phyloP scores from a whole-genome alignment of 2,797 vertebrate genomes.

The Austrolebias charrua region DNA sequence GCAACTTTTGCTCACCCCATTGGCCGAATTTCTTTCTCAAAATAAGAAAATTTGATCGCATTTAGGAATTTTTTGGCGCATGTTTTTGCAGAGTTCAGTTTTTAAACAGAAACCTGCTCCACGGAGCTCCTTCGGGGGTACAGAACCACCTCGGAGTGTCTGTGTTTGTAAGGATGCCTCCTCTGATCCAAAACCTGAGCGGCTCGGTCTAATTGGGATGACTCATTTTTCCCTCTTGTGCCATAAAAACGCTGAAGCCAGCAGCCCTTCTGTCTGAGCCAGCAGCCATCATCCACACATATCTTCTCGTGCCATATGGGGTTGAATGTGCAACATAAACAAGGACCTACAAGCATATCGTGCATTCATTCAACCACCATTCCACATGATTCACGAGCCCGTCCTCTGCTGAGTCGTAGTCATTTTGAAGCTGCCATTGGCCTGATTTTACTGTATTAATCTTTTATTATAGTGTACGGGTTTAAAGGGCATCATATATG shows the following conservation, averaged over 20 bases:
- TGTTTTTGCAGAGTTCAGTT: no score
- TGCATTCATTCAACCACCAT: slow-evolving; percentile 38
- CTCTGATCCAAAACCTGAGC: not conserved
- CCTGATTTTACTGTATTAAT: slow-evolving; percentile 48
- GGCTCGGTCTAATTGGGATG: not conserved
- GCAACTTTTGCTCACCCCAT: no score
- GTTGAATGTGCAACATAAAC: slow-evolving; percentile 66
- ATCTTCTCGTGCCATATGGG: slow-evolving; percentile 65
- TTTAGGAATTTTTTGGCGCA: no score
- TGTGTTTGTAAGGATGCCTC: not conserved
- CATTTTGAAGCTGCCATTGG: slow-evolving; percentile 1
- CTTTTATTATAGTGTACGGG: slow-evolving; percentile 41
- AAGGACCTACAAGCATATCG: slow-evolving; percentile 55
- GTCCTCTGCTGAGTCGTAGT: slow-evolving; percentile 49
- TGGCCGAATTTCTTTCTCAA: no score
- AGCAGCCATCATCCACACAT: slow-evolving; percentile 24
- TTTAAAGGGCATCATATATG: slow-evolving; percentile 20
- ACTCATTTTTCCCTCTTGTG: slow-evolving; percentile 31
- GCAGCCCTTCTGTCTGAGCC: slow-evolving; percentile 24
- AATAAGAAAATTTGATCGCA: no score
- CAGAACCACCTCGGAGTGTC: not conserved
- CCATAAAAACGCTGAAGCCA: slow-evolving; percentile 47
- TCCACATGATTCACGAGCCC: slow-evolving; percentile 30
- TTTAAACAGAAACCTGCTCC: no score
- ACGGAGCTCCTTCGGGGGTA: not conserved